Percentiles rank a stretch among this genome's conserved stretches.
Evolutionary conservation across 2,113 vertebrate genomes (phyloP).

Genomic region (Lipotes vexillifer): DNA sequence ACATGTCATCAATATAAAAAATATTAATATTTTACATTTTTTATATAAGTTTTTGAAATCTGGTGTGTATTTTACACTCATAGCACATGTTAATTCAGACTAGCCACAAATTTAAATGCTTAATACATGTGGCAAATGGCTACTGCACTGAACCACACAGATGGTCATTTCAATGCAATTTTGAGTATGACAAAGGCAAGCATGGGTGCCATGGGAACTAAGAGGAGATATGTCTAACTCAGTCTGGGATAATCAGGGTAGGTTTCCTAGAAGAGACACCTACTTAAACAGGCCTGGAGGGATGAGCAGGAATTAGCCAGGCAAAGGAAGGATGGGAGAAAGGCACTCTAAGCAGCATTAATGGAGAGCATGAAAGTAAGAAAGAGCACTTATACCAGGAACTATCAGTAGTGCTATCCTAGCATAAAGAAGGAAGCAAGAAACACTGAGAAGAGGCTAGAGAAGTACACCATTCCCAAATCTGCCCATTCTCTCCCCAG

Average conservation of each 20-base stretch:
- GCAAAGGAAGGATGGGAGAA: not conserved
- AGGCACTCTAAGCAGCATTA: not conserved
- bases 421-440: constrained; percentile 8
- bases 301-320: not conserved
- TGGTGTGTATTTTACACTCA: not conserved
- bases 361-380: not conserved
- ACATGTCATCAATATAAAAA: not conserved
- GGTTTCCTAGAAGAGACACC: not conserved
- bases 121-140: not conserved
- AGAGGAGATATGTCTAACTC: not conserved
- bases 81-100: not conserved
- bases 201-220: not conserved
- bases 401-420: not conserved
- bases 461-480: not conserved
- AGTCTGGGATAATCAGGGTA: not conserved
- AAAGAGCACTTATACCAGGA: not conserved
- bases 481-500: not conserved
- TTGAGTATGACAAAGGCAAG: not conserved
- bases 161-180: not conserved
- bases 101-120: not conserved
- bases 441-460: not conserved
- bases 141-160: not conserved
- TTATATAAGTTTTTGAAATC: constrained; percentile 2
- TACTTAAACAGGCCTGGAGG: not conserved
- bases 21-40: constrained; percentile 27